These are phyloP conservation scores for Varanus salvator DNA, from an alignment of 2,113 vertebrate species.

Conservation along the genomic window DNA sequence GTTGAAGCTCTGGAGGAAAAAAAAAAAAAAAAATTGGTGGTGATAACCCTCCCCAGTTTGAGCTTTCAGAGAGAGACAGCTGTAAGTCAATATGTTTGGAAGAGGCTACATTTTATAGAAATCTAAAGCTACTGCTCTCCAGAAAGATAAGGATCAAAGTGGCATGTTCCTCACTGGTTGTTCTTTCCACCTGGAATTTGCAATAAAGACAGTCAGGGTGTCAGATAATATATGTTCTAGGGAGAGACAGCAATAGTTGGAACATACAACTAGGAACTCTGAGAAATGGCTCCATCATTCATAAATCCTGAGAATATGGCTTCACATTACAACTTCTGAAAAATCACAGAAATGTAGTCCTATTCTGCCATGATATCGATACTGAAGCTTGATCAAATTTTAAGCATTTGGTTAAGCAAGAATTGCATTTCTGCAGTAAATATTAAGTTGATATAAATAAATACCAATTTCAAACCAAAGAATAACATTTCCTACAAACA, in stretches of 20 bases:
- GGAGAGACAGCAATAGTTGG: background rate
- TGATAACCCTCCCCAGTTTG: background rate
- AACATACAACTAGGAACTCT: background rate
- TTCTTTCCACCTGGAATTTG: constrained; percentile 9
- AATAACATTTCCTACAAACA: too few species aligned
- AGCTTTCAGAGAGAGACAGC: background rate
- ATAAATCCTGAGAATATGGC: background rate
- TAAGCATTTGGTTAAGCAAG: background rate
- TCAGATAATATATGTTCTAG: background rate
- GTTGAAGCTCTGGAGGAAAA: background rate
- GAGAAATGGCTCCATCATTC: background rate
- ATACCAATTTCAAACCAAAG: background rate
- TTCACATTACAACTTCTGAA: background rate
- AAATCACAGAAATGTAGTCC: background rate
- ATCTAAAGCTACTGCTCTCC: constrained; percentile 9
- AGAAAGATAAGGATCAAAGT: background rate
- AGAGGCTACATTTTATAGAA: constrained; percentile 12
- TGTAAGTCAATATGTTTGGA: constrained; percentile 14
- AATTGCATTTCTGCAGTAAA: background rate
- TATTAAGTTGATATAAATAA: background rate
- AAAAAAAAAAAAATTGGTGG: constrained; percentile 19
- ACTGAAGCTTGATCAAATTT: background rate
- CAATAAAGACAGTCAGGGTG: background rate
- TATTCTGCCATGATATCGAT: too few species aligned
- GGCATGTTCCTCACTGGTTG: background rate